These are phyloP conservation scores for Athene noctua DNA, from an alignment of 2,113 vertebrate genomes.

Conservation along the genomic window DNA sequence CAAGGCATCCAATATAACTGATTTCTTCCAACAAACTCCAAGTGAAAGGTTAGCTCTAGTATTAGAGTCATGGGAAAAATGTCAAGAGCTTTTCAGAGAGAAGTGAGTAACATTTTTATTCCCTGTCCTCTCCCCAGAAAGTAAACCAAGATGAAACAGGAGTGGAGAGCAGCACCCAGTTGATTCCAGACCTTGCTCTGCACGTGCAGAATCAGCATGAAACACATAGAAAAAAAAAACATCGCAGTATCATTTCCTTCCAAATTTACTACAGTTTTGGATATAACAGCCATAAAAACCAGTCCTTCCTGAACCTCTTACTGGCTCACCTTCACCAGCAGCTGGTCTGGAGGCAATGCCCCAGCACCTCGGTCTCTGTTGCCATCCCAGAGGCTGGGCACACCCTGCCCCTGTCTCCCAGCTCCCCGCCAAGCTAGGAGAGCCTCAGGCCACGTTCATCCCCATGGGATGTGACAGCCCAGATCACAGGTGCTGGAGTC, in stretches of 20 bases:
- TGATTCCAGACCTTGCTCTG: not conserved
- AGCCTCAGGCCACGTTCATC: not conserved
- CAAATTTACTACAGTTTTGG: not conserved
- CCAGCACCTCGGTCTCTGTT: not conserved
- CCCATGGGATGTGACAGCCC: not conserved
- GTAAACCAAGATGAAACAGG: not conserved
- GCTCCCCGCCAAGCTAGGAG: fast-evolving
- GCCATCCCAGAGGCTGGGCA: not conserved
- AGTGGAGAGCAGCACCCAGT: not conserved
- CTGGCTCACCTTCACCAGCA: not conserved
- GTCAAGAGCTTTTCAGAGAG: not conserved
- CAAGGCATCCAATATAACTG: not conserved
- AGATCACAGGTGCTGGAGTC: not conserved
- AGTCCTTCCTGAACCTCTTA: not conserved
- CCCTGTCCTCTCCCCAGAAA: not conserved
- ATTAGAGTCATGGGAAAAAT: not conserved
- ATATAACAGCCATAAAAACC: fast-evolving
- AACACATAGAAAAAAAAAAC: not conserved
- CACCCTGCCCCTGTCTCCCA: not conserved
- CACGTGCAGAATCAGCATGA: fast-evolving
- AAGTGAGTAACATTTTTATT: not conserved
- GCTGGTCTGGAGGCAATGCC: not conserved
- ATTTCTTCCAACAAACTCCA: not conserved
- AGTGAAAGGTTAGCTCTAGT: not conserved
- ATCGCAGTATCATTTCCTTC: not conserved